Base-by-base conservation (phyloP, 1,140 invertebrate genomes). In the Drosophila paulistorum region DNA sequence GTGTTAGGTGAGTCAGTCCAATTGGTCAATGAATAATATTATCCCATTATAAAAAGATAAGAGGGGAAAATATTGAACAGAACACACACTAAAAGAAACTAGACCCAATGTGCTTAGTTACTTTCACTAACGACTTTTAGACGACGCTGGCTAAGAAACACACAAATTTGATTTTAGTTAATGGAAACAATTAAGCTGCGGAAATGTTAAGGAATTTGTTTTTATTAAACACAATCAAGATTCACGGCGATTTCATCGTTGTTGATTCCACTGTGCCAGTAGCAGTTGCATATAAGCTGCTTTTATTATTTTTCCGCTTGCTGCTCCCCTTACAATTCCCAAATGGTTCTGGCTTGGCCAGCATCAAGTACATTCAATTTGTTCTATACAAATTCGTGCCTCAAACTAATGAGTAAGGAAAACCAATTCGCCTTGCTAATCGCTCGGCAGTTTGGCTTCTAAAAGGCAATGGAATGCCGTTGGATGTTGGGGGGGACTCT, bases 321-420 rank as follows among this genome's bases (percentile, higher is more conserved):
- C 60, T 7, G 9, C 17, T 7, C 14, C 58, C 20, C 48, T 55
- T 51, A 67, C 5, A 65, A 89, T 89, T 89, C 84, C 4, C 80
- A 89, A 84, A 60, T 57, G 68, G 62, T 89, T 89, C 26, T 69
- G 10, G 60, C 60, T 1, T 6, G 7, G 10, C 9, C n/a, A 1
- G 23, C 60, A 73, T 45, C 7, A 60, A 45, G 14, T 59, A 55
- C 69, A 11, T 9, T 3, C 9, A 6, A n/a, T 42, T 11, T 13
- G n/a, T 20, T 3, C 11, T 0, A 1, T 9, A 0, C 0, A 13
- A 42, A 79, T 23, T 85, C 67, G 89, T 92, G 86, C 81, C 89
- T 89, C 77, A 83, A 91, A 81, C 77, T 79, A 91, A 91, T 86
- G 82, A 91, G 87, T 91, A 91, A 91, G 90, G 90, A 91, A 90